phyloP scores from a whole-genome alignment of 2,888 invertebrate genomes.

The Troides helena region DNA sequence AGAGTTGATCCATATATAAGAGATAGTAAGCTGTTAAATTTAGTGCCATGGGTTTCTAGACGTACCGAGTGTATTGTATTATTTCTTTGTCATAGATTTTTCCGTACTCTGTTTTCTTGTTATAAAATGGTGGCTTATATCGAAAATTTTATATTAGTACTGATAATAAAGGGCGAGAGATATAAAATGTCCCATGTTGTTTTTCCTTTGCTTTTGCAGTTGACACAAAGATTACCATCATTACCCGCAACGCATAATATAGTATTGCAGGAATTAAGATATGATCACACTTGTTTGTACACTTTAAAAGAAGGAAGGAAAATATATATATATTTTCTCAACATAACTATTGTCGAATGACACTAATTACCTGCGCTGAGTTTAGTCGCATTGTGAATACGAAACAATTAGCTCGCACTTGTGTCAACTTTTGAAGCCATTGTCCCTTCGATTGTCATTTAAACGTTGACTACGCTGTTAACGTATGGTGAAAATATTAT shows the following conservation, averaged over 20 bases:
- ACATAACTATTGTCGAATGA: slow-evolving; percentile 2
- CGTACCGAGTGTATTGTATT: too few relatives aligned
- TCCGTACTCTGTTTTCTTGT: too few relatives aligned
- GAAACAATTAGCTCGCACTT: slow-evolving; percentile 12
- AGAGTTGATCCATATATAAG: too few relatives aligned
- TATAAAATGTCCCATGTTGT: too few relatives aligned
- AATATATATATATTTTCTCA: slow-evolving; percentile 1
- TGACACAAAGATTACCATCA: neutral
- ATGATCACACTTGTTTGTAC: neutral
- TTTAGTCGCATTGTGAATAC: slow-evolving; percentile 15
- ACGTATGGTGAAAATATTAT: slow-evolving; percentile 6
- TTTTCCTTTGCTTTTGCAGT: neutral
- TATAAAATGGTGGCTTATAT: too few relatives aligned
- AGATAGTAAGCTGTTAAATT: too few relatives aligned
- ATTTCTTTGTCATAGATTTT: too few relatives aligned
- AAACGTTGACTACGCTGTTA: slow-evolving; percentile 6
- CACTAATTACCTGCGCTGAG: slow-evolving; percentile 11
- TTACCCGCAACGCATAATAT: neutral
- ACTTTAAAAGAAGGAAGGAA: neutral
- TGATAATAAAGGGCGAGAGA: too few relatives aligned
- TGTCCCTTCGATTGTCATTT: slow-evolving; percentile 15
- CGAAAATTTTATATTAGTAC: too few relatives aligned
- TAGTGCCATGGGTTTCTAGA: too few relatives aligned
- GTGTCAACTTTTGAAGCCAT: slow-evolving; percentile 19
- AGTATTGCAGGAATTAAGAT: neutral